Evolutionary conservation across 30 jellyfish, hydroid and myxozoan species (phyloP), one percentile per base, ranked within the genome.

Genomic region (Calvadosia cruxmelitensis): DNA sequence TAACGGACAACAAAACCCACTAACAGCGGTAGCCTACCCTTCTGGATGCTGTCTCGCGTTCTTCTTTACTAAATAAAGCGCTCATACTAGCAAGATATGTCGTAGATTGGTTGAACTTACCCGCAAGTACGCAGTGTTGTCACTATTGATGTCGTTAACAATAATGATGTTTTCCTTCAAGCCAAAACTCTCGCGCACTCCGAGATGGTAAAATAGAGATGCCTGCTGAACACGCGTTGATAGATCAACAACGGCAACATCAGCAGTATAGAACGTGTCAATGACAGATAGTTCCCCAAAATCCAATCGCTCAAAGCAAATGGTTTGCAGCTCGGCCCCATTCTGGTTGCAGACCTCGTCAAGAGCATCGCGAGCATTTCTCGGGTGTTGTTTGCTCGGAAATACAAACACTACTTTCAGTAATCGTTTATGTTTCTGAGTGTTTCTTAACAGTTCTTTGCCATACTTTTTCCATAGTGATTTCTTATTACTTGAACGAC

Each of bases 121-220:
- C 93, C 77, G 84, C n/a, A 89, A 70, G 42, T 93, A 82, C 3
- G 95, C 27, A 26, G 93, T 89, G 61, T 72, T 76, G 0, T 84
- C 84, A 16, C 48, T 52, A 15, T 79, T 81, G 13, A 61, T 88
- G 70, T 82, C 94, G 23, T 78, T 63, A 0, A 82, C 87, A 28
- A 89, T 73, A 24, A 89, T 94, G 33, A 80, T 49, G 63, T 89
- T 89, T 31, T 81, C 98, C 36, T 81, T 89, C 98, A 89, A 78
- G 51, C 98, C 98, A 81, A 92, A 83, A 69, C 98, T 89, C 53
- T 89, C 98, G 33, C 98, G 80, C 3, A 89, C 94, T 0, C 98
- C 98, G 79, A 89, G 35, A 52, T 89, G 98, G 62, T 89, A 89
- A 81, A 89, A 89, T 73, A 89, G 68, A 26, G 98, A 67, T 5